These are phyloP conservation scores for Dryobates pubescens DNA, from an alignment of 2,797 vertebrate genomes.

Conservation along the genomic window DNA sequence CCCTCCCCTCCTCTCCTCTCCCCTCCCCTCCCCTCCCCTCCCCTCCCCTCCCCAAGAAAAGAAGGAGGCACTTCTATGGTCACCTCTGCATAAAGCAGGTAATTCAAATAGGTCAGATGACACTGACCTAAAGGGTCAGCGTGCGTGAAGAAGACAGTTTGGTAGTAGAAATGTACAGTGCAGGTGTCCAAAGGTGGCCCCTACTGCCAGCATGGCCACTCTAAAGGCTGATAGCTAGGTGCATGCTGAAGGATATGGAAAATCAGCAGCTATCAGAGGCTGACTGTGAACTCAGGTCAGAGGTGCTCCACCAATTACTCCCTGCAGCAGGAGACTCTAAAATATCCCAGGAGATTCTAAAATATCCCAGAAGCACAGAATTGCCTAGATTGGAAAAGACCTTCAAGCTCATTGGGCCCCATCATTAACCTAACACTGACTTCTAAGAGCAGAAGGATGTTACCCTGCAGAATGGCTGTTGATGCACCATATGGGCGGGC, in stretches of 20 bases:
- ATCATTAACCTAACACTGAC: no score
- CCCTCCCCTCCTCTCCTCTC: not conserved
- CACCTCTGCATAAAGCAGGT: not conserved
- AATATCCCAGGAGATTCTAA: not conserved
- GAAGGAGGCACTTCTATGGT: not conserved
- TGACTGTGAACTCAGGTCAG: not conserved
- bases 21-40: no score
- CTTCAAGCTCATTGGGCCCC: no score
- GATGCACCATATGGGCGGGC: rapidly evolving
- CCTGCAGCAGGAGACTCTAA: not conserved
- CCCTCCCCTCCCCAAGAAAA: not conserved
- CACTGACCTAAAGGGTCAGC: not conserved
- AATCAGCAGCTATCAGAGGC: not conserved
- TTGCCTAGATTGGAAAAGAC: no score
- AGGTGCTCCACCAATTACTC: not conserved
- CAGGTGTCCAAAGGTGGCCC: not conserved
- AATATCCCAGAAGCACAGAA: no score
- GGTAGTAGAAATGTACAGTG: not conserved
- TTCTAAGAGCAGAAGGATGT: not conserved
- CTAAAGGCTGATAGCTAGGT: not conserved
- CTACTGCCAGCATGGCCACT: not conserved
- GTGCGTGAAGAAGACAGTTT: not conserved
- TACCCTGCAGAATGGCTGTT: not conserved
- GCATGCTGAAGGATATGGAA: not conserved
- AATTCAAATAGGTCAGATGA: not conserved